Base-by-base conservation (phyloP, 2,888 invertebrate species). In the Argyra leucocephala region DNA sequence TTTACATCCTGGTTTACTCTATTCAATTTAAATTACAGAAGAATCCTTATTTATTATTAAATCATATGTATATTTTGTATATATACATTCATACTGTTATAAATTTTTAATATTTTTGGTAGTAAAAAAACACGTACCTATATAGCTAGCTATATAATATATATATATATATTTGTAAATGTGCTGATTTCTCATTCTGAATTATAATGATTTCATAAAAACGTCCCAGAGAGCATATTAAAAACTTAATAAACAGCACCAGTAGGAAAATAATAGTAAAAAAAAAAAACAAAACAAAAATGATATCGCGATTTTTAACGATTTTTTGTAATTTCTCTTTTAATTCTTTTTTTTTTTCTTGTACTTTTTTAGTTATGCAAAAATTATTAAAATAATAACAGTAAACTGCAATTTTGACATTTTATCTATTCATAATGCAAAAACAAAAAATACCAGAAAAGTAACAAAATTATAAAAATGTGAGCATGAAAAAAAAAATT, bases 381-480 rank as follows among this genome's bases (percentile, higher is more conserved):
- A 48, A 18, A 48, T 48, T 48, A 48, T 48, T 48, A 48, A 48
- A 48, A 48, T 48, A 18, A 48, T 48, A 48, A 48, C 48, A 48
- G 48, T 48, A 48, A 48, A 48, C 48, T 48, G 48, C 48, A 48
- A 18, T 48, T 48, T 48, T 48, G 48, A 48, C 48, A 48, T 48
- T 48, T 48, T 48, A 48, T 48, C 48, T 48, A 48, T 31, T 7
- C 10, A 31, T 48, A 48, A 3, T 18, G 18, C 48, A 48, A 48
- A 5, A 48, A 48, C 18, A 18, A 48, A 12, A 31, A 31, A 18
- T 18, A 37, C 9, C 37, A 37, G 37, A 37, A 37, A 37, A 37
- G 10, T n/a, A n/a, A 26, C 26, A 26, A 31, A 31, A 31, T 10
- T 31, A 26, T 26, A 26, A n/a, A n/a, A n/a, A n/a, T 31, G 1